phyloP scores from a whole-genome alignment of 2,888 invertebrate species.

The Plebejus anna region DNA sequence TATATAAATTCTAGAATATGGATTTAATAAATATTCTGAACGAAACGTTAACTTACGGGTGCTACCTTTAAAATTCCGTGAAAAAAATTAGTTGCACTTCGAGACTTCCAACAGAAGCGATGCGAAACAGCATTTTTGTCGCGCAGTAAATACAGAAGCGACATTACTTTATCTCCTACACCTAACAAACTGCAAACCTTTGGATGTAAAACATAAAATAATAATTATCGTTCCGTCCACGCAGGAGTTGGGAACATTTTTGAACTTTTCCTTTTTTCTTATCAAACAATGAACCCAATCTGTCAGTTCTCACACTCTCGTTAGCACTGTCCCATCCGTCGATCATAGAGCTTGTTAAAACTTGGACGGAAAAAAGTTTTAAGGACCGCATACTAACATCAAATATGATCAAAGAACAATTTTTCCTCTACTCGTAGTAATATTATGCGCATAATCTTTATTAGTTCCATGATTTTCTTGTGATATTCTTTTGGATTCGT shows the following conservation, averaged over 20 bases:
- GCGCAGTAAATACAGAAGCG: too few species aligned
- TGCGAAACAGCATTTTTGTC: too few species aligned
- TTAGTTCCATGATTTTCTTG: slow-evolving; percentile 25
- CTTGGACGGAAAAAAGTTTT: slow-evolving; percentile 55
- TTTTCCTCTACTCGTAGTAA: slow-evolving; percentile 26
- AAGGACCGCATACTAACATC: slow-evolving; percentile 47
- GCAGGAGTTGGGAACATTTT: slow-evolving; percentile 25
- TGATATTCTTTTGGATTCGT: slow-evolving; percentile 14
- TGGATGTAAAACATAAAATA: not conserved
- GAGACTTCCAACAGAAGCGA: too few species aligned
- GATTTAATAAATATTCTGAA: too few species aligned
- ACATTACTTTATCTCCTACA: too few species aligned
- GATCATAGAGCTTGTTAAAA: slow-evolving; percentile 59
- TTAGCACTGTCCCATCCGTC: slow-evolving; percentile 41
- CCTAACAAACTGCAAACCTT: not conserved
- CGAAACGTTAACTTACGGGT: too few species aligned
- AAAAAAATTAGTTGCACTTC: too few species aligned
- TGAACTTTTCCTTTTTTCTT: slow-evolving; percentile 28
- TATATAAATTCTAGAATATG: too few species aligned
- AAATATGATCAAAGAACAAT: slow-evolving; percentile 43
- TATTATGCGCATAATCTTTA: slow-evolving; percentile 32
- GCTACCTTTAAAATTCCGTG: too few species aligned
- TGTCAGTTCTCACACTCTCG: slow-evolving; percentile 37
- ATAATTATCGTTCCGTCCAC: not conserved
- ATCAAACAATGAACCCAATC: slow-evolving; percentile 32